Base-by-base conservation (phyloP, 2,888 invertebrate genomes). In the Atethmia centrago region DNA sequence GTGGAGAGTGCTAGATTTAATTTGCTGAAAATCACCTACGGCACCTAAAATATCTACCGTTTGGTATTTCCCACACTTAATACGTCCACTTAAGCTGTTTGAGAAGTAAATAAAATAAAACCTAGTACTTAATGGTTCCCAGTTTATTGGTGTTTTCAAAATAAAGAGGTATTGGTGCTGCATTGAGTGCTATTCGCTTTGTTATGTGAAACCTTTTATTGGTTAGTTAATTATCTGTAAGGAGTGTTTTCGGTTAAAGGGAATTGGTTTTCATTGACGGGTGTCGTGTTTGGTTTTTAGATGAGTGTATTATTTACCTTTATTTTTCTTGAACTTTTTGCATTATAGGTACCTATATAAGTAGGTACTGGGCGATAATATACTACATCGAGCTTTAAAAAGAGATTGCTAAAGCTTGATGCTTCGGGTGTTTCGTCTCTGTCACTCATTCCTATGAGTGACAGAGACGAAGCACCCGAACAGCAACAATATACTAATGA, bases 81-180 rank as follows among this genome's bases (percentile, higher is more conserved):
- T 90, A 90, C 90, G 90, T 91, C 90, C 92, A 89, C 90, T 90
- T 90, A 88, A 89, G 90, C 45, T 55, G 61, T 47, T 74, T 88
- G 89, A 93, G 91, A 90, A 91, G 92, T 92, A 93, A 93, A 94
- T 94, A 94, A 94, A 94, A 93, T 94, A 92, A 94, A 93, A 91
- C 88, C 91, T 86, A 85, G 90, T 93, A 28, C 16, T 3, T 19
- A 93, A 94, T 92, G 90, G 92, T 82, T 85, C 88, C 90, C 90
- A 89, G 90, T 91, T 91, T 90, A 93, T 91, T 88, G 87, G 84
- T 84, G 84, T 82, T 85, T 85, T 87, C 80, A 84, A 87, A 89
- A 89, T 87, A 86, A 67, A 79, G 80, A 83, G 77, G 79, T 84
- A 88, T 85, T 82, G 83, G 85, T 77, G 68, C 84, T 83, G 73